Evolutionary conservation across 2,113 vertebrate genomes (phyloP).

Genomic region (Cepphus grylle): DNA sequence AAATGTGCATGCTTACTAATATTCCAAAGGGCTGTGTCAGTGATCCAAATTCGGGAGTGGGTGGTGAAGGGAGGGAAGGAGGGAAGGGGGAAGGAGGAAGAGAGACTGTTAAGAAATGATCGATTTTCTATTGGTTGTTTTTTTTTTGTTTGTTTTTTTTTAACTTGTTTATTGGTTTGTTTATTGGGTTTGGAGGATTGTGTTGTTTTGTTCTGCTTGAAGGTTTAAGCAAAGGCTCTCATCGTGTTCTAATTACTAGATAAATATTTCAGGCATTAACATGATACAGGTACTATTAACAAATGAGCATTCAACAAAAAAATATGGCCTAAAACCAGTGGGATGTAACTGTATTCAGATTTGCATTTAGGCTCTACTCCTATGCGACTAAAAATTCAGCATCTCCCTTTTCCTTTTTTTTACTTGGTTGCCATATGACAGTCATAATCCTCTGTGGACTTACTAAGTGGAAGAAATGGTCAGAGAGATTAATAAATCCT

Average conservation of each 20-base stretch:
- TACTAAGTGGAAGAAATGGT: not conserved
- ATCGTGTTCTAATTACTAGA: not conserved
- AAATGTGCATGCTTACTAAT: not conserved
- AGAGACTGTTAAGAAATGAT: not conserved
- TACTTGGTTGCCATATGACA: not conserved
- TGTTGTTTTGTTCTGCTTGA: not conserved
- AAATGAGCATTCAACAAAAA: not conserved
- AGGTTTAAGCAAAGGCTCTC: not conserved
- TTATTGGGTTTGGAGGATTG: not conserved
- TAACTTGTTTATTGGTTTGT: not conserved
- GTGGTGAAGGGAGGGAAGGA: not conserved
- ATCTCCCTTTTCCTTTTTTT: not conserved
- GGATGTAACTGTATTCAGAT: not conserved
- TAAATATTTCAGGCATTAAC: not conserved
- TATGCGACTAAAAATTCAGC: not conserved
- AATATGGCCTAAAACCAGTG: not conserved
- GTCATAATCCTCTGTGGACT: not conserved
- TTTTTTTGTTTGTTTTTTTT: not conserved
- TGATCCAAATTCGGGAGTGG: not conserved
- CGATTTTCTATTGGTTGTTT: fast-evolving
- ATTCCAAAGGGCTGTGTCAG: not conserved
- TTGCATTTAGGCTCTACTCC: not conserved
- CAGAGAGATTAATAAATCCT: not conserved
- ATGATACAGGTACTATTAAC: not conserved
- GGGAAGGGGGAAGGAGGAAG: not conserved